A percentile compares a stretch with the other conserved stretches of the same genome.
Evolutionary conservation across 1,140 invertebrate species (phyloP).

Genomic region (Drosophila bipectinata): DNA sequence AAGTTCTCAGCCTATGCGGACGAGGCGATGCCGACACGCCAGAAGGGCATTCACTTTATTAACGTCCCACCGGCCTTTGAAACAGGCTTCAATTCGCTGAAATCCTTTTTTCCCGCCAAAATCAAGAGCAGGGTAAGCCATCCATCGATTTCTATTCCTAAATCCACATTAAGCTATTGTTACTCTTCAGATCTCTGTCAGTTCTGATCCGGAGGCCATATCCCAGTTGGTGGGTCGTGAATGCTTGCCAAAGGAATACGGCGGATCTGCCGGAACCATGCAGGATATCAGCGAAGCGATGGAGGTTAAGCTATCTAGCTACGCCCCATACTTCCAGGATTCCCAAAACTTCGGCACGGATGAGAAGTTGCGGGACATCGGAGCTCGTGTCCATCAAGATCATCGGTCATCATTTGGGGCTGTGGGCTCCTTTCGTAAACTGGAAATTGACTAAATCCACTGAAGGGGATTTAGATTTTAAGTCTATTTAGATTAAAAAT

Average conservation of each 20-base stretch:
- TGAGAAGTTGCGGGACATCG: conserved; percentile 85
- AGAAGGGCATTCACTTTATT: conserved; percentile 85
- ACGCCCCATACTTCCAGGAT: conserved; percentile 84
- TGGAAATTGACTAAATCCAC: conserved; percentile 66
- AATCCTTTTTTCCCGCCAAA: conserved; percentile 81
- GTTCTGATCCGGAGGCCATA: conserved; percentile 78
- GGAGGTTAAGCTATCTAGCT: conserved; percentile 84
- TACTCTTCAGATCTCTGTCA: conserved; percentile 64
- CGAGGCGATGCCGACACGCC: conserved; percentile 85
- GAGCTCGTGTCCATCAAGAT: conserved; percentile 70
- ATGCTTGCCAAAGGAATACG: conserved; percentile 86
- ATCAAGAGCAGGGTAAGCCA: conserved; percentile 62
- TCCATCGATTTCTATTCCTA: background rate
- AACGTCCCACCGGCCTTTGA: conserved; percentile 85
- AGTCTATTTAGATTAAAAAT: background rate
- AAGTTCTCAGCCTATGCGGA: conserved; percentile 85
- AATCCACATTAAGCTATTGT: background rate
- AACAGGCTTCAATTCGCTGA: conserved; percentile 84
- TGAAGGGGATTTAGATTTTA: background rate
- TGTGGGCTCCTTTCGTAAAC: conserved; percentile 86
- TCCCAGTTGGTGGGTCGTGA: conserved; percentile 84
- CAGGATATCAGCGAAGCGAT: conserved; percentile 84
- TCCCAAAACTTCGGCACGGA: conserved; percentile 85
- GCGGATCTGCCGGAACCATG: conserved; percentile 84
- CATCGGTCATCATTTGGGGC: conserved; percentile 86